These are phyloP conservation scores for Rhinella marina DNA, from an alignment of 2,797 vertebrate genomes.

Conservation along the genomic window DNA sequence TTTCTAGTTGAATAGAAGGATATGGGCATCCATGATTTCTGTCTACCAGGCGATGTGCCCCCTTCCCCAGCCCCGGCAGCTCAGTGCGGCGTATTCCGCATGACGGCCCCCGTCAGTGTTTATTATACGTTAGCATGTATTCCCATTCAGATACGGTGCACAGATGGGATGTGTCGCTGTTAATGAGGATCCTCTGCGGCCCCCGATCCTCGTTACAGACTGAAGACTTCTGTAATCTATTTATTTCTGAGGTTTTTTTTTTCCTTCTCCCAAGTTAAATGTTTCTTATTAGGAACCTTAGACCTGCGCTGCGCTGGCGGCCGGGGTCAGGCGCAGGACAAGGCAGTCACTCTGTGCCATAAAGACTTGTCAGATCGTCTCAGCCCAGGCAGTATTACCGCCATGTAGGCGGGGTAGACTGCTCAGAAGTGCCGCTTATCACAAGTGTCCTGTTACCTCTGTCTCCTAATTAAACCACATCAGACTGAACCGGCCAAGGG, in stretches of 20 bases:
- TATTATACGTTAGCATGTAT: slow-evolving; percentile 8
- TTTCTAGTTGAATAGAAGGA: too few species aligned
- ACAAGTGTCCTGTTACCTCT: slow-evolving; percentile 72
- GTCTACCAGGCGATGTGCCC: not conserved
- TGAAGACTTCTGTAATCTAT: not conserved
- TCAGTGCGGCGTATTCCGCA: not conserved
- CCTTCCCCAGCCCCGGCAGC: not conserved
- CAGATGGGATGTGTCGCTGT: slow-evolving; percentile 46
- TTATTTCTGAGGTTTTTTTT: not conserved
- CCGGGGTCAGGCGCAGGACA: slow-evolving; percentile 70
- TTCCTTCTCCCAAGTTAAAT: slow-evolving; percentile 65
- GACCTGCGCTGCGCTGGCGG: slow-evolving; percentile 67
- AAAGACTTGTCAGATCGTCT: slow-evolving; percentile 71
- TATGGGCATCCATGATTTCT: too few species aligned
- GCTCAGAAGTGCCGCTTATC: slow-evolving; percentile 70
- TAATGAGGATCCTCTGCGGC: slow-evolving; percentile 15
- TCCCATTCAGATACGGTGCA: slow-evolving; percentile 20
- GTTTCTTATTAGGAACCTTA: slow-evolving; percentile 69
- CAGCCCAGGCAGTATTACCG: slow-evolving; percentile 69
- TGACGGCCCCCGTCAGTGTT: slow-evolving; percentile 20
- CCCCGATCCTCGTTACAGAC: not conserved
- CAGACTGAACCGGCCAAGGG: slow-evolving; percentile 66
- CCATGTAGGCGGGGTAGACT: slow-evolving; percentile 74
- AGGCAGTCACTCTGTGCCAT: slow-evolving; percentile 70
- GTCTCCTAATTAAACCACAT: slow-evolving; percentile 76